Conservation (phyloP, 2,797 vertebrate genomes). For the Telmatherina bonti region DNA sequence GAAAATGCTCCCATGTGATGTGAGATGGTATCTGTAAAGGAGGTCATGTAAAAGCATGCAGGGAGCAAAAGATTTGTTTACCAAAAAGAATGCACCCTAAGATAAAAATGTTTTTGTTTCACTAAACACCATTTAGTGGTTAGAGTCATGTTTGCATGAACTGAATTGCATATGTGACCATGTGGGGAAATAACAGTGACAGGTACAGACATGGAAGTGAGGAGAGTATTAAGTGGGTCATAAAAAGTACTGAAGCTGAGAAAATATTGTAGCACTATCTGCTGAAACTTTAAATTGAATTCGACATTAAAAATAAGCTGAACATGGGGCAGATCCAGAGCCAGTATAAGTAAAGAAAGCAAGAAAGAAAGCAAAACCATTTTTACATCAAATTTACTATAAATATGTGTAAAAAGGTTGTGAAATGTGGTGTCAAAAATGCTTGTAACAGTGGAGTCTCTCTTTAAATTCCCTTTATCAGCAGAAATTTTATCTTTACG, state of each 20-base stretch:
- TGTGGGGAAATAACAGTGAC: slow-evolving; percentile 36
- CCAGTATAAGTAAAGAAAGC: not conserved
- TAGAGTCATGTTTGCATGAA: slow-evolving; percentile 56
- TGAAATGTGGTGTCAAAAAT: slow-evolving; percentile 3
- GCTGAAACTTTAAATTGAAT: slow-evolving; percentile 43
- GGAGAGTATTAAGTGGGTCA: slow-evolving; percentile 10
- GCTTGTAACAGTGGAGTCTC: not conserved
- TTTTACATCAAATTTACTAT: not conserved
- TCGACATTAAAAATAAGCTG: slow-evolving; percentile 17
- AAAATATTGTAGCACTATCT: slow-evolving; percentile 14
- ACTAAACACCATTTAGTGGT: slow-evolving; percentile 23
- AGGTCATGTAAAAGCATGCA: slow-evolving; percentile 31
- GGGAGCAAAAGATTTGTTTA: slow-evolving; percentile 37
- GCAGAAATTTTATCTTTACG: too few relatives aligned
- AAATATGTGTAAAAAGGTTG: not conserved
- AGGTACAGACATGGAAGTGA: slow-evolving; percentile 13
- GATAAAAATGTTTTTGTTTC: slow-evolving; percentile 54
- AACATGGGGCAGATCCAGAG: not conserved
- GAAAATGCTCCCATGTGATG: slow-evolving; percentile 60
- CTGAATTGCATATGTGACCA: slow-evolving; percentile 51
- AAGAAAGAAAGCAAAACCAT: not conserved
- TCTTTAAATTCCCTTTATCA: not conserved
- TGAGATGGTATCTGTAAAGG: slow-evolving; percentile 53
- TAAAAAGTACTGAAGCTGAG: slow-evolving; percentile 8
- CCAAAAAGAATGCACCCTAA: slow-evolving; percentile 46